phyloP scores from a whole-genome alignment of 2,797 vertebrate species.

The Spondyliosoma cantharus region DNA sequence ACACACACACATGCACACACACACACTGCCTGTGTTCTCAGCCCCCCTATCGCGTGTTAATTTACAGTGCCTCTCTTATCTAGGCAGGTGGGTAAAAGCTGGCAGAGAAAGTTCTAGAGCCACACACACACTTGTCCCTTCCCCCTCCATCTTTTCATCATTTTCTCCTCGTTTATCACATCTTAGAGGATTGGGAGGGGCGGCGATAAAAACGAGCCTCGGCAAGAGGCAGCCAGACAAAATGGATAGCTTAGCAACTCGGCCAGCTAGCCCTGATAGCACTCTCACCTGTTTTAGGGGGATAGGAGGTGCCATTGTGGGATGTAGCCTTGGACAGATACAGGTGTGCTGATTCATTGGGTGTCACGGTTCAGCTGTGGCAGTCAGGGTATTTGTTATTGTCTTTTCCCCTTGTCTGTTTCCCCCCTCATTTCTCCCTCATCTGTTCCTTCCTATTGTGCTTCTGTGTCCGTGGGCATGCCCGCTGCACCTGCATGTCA shows the following conservation, averaged over 20 bases:
- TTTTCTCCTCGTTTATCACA: slow-evolving; percentile 70
- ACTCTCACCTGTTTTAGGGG: slow-evolving; percentile 27
- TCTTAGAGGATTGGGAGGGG: slow-evolving; percentile 45
- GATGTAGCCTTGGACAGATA: slow-evolving; percentile 4
- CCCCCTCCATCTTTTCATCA: slow-evolving; percentile 66
- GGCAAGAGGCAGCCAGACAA: slow-evolving; percentile 62
- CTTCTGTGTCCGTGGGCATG: no score
- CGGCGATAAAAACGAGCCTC: slow-evolving; percentile 63
- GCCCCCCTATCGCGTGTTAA: slow-evolving; percentile 79
- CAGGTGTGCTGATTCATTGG: not conserved
- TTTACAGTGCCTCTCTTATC: slow-evolving; percentile 85
- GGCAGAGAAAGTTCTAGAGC: slow-evolving; percentile 66
- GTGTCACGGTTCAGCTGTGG: no score
- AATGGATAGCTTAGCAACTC: slow-evolving; percentile 69
- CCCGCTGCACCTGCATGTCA: no score
- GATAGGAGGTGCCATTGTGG: not conserved
- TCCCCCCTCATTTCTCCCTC: no score
- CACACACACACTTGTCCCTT: slow-evolving; percentile 60
- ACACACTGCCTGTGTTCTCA: slow-evolving; percentile 31
- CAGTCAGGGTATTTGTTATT: no score
- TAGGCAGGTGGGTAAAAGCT: slow-evolving; percentile 80
- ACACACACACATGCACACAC: slow-evolving; percentile 25
- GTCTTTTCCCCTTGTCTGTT: no score
- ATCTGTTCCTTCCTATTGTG: no score
- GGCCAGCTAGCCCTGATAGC: slow-evolving; percentile 47